Evolutionary conservation across 2,113 vertebrate species (phyloP), one percentile per base, ranked within the genome.

Genomic region (Lucifuga dentata): DNA sequence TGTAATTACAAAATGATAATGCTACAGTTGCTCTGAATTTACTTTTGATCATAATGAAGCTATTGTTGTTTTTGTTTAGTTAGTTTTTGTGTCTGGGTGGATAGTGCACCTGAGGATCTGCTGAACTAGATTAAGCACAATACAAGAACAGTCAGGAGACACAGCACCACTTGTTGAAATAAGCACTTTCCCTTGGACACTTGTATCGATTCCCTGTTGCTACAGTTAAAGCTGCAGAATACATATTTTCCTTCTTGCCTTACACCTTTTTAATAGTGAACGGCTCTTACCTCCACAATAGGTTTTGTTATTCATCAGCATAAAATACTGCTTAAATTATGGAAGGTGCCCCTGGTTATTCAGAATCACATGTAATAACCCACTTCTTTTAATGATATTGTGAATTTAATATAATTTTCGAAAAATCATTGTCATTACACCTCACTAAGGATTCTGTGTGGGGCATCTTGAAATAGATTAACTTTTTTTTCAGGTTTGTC

Each of bases 91-190:
- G 82, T 78, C 78, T 90, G 87, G 82, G 85, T 87, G 83, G 91
- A 68, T 38, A 84, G 64, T 72, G 56, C 49, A 70, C 87, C 85
- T 78, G 75, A 78, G 78, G 78, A 9, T 85, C 81, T 88, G 53
- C 82, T 41, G 62, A 71, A 73, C 85, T 86, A 90, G 85, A 88
- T 77, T 61, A 93, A 94, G 87, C 91, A 91, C 93, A 93, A 90
- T 89, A 93, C 85, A 74, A 38, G 38, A 89, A 86, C 87, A 90
- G 90, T 86, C 93, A 88, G 89, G 85, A 91, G 73, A 89, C 90
- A 91, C 86, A 90, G 86, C 81, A 85, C 91, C 89, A 33, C 85
- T 84, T 92, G 90, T 85, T 76, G 40, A 81, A 85, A 78, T 68
- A 73, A 83, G 81, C 87, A 90, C 84, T 90, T 92, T 88, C 69